Conservation (phyloP, 1,140 invertebrate genomes). For the Lucilia sericata region DNA sequence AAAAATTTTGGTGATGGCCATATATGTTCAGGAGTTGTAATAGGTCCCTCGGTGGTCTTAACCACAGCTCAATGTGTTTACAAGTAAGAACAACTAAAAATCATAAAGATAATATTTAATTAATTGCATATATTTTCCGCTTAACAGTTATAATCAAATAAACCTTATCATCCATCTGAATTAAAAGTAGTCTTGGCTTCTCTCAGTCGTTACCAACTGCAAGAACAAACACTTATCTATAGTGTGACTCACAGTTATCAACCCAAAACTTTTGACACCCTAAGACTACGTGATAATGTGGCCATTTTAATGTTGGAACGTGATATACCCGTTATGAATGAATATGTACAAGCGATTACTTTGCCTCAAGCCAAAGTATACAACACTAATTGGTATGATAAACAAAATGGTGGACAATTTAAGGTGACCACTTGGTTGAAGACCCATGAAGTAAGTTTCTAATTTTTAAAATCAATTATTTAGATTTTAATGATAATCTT, state of each 20-base stretch:
- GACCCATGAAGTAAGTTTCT: slow-evolving; percentile 30
- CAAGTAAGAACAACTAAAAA: too few relatives aligned
- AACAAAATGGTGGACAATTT: not conserved
- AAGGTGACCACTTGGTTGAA: slow-evolving; percentile 46
- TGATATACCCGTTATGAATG: slow-evolving; percentile 54
- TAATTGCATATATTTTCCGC: slow-evolving; percentile 12
- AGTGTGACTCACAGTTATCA: slow-evolving; percentile 58
- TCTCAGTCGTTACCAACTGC: slow-evolving; percentile 56
- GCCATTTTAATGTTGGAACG: slow-evolving; percentile 61
- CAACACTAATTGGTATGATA: not conserved
- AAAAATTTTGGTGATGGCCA: slow-evolving; percentile 62
- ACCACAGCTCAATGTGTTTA: slow-evolving; percentile 69
- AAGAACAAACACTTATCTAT: slow-evolving; percentile 48
- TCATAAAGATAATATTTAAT: too few relatives aligned
- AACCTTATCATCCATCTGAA: slow-evolving; percentile 57
- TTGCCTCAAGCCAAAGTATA: slow-evolving; percentile 39
- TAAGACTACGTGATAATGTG: slow-evolving; percentile 51
- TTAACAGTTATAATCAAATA: slow-evolving; percentile 44
- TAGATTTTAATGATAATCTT: not conserved
- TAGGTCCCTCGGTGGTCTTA: slow-evolving; percentile 65
- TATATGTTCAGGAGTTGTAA: slow-evolving; percentile 65
- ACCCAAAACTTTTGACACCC: slow-evolving; percentile 49
- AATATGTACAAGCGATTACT: slow-evolving; percentile 52
- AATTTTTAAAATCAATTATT: not conserved
- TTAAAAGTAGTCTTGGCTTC: slow-evolving; percentile 58